Evolutionary conservation across 2,888 invertebrate species (phyloP).

Genomic region (Parnassius orleans): DNA sequence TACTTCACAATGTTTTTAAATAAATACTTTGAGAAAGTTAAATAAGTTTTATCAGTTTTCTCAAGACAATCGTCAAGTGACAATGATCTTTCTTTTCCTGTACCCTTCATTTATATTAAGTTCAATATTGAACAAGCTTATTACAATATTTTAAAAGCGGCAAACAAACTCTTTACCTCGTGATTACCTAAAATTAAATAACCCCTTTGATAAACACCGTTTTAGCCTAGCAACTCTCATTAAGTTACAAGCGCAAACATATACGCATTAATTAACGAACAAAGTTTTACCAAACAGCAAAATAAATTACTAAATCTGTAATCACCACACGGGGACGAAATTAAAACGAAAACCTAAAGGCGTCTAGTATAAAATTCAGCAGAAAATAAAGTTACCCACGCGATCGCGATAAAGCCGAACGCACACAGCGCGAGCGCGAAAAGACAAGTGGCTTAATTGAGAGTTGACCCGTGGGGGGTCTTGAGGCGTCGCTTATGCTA

Average conservation of each 20-base stretch:
- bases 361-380: slow-evolving; percentile 55
- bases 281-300: slow-evolving; percentile 5
- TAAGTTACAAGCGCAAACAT: slow-evolving; percentile 1
- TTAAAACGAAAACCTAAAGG: slow-evolving; percentile 26
- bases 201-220: no score
- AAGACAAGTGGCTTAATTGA: slow-evolving; percentile 80
- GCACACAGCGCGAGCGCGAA: slow-evolving; percentile 67
- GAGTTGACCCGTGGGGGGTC: slow-evolving; percentile 71
- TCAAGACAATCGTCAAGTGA: no score
- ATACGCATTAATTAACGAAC: slow-evolving; percentile 2
- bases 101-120: no score
- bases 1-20: no score
- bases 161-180: not conserved
- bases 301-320: slow-evolving; percentile 9
- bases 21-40: no score
- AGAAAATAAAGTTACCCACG: slow-evolving; percentile 63
- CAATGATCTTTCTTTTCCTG: no score
- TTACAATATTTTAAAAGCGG: not conserved
- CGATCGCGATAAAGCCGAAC: slow-evolving; percentile 66
- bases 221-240: not conserved
- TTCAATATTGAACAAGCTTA: not conserved
- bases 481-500: slow-evolving; percentile 73
- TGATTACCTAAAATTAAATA: no score
- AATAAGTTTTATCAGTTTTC: no score
- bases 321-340: slow-evolving; percentile 6